These are phyloP conservation scores for Drosophila hydei DNA, from an alignment of 1,140 invertebrate species.

Conservation along the genomic window DNA sequence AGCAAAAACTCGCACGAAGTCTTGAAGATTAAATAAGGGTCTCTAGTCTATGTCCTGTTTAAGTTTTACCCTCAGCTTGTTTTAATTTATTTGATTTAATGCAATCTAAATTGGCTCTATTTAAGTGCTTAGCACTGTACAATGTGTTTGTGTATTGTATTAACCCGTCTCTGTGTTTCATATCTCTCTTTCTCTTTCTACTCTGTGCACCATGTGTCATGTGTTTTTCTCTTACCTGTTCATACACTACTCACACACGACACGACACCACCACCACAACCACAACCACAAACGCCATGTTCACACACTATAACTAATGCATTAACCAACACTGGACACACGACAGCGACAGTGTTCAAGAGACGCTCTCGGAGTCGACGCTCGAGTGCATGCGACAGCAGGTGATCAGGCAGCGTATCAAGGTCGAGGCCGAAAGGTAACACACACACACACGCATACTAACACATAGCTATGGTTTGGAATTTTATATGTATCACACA, in stretches of 20 bases:
- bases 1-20: too few species aligned
- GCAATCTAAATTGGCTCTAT: background rate
- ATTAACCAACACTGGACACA: slow-evolving; percentile 45
- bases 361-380: slow-evolving; percentile 87
- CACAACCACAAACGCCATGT: slow-evolving; percentile 24
- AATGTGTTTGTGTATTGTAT: slow-evolving; percentile 24
- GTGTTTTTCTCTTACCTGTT: slow-evolving; percentile 22
- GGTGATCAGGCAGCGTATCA: slow-evolving; percentile 88
- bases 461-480: slow-evolving; percentile 12
- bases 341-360: slow-evolving; percentile 81
- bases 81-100: too few species aligned
- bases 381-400: slow-evolving; percentile 89
- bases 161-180: slow-evolving; percentile 44
- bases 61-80: too few species aligned
- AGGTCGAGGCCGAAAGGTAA: slow-evolving; percentile 90
- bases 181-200: slow-evolving; percentile 56
- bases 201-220: slow-evolving; percentile 31
- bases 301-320: slow-evolving; percentile 10
- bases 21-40: too few species aligned
- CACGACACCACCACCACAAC: slow-evolving; percentile 11
- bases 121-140: slow-evolving; percentile 17
- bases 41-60: too few species aligned
- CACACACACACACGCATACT: slow-evolving; percentile 36
- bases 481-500: background rate
- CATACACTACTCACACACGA: slow-evolving; percentile 34